Conservation (phyloP, 2,113 vertebrate genomes). For the Campylorhamphus procurvoides region DNA sequence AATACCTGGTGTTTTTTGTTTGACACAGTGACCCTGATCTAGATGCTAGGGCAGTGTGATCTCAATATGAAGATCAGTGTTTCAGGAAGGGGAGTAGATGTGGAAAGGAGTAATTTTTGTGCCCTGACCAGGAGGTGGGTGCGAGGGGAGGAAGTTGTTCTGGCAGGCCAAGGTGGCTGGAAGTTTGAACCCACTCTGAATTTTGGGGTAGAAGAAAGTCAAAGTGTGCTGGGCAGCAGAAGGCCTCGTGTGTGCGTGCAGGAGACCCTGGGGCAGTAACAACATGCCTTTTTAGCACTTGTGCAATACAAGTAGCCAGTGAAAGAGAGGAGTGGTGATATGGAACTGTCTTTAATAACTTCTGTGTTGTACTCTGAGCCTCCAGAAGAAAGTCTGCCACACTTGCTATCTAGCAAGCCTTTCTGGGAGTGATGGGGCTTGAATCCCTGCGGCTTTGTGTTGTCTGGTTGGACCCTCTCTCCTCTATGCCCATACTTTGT, state of each 20-base stretch:
- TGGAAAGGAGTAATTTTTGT: neutral
- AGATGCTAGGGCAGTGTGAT: neutral
- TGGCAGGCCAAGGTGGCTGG: neutral
- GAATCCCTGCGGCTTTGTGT: neutral
- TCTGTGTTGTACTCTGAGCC: neutral
- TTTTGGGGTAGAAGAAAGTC: neutral
- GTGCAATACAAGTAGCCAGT: neutral
- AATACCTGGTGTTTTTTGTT: neutral
- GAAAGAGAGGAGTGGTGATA: neutral
- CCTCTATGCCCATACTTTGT: neutral
- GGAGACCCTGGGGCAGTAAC: neutral
- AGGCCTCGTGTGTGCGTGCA: neutral
- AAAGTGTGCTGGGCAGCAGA: neutral
- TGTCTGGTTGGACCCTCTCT: neutral
- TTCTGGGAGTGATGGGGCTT: neutral
- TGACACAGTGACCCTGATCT: neutral
- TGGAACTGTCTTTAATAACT: neutral
- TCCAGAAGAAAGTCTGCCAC: neutral
- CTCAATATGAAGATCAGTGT: neutral
- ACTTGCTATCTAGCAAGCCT: neutral
- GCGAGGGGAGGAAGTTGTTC: neutral
- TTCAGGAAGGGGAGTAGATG: neutral
- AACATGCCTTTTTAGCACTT: neutral
- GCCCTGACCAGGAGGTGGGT: neutral
- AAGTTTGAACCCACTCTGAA: neutral